Base-by-base conservation (phyloP, 2,113 vertebrate genomes). In the Piaya cayana region DNA sequence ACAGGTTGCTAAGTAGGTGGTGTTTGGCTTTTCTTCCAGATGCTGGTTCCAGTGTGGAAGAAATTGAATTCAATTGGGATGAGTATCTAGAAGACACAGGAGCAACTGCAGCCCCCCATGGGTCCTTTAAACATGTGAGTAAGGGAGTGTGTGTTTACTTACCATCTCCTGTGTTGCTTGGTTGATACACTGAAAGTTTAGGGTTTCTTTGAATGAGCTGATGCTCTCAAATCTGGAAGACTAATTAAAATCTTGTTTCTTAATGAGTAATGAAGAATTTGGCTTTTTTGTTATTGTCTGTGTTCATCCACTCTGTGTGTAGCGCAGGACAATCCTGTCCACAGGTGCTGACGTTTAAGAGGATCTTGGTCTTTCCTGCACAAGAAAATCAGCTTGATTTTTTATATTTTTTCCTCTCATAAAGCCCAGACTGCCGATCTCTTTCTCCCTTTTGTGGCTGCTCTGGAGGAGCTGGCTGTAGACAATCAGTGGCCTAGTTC, bases 81-180 rank as follows among this genome's bases (percentile, higher is more conserved):
- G 99, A 99, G 82, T 99, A 99, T 97, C 97, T 99, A 92, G 99
- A 99, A 97, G 99, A 99, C 96, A 99, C 98, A 14, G 99, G 98
- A 71, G 97, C 99, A 17, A 93, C 93, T 79, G 98, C 99, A 64
- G 99, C 98, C 93, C 99, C 99, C 26, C 99, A 99, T 88, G 98
- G 98, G 49, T 98, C 98, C 70, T 99, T 99, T 96, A 99, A 99
- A 98, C 99, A 99, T 65, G 99, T 99, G 96, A 98, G 99, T 98
- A 84, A 58, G 21, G 22, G 85, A n/a, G 9, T 5, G 12, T 37
- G 59, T 64, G 56, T 83, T 76, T 67, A 47, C 63, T 75, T 45
- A 36, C 13, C 15, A 18, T 60, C 34, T 81, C 69, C 65, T 90
- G 0, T 7, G 0, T 39, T 14, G 7, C 1, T 0, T 2, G 36